phyloP scores from a whole-genome alignment of 2,797 vertebrate genomes.

The Fistularia commersonii region DNA sequence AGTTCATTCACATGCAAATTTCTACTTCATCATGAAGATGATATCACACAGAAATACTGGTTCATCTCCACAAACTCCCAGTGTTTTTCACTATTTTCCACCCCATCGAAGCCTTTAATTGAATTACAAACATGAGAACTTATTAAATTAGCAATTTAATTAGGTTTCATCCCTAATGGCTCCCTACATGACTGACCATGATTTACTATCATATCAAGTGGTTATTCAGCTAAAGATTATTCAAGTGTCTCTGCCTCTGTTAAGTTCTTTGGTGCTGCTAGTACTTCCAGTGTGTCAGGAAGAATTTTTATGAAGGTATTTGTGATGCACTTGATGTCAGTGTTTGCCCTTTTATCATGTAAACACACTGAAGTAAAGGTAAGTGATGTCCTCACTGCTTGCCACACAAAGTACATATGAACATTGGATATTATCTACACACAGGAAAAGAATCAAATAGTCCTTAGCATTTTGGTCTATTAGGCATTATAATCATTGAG shows the following conservation, averaged over 20 bases:
- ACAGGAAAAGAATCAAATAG: too few species aligned
- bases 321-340: too few species aligned
- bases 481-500: too few species aligned
- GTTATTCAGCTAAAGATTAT: constrained; percentile 7
- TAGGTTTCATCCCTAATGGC: constrained; percentile 10
- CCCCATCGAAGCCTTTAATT: constrained; percentile 30
- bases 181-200: neutral
- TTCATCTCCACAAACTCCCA: constrained; percentile 5
- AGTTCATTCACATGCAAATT: neutral
- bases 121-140: constrained; percentile 26
- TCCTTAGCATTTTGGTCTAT: too few species aligned
- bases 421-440: too few species aligned
- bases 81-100: constrained; percentile 2
- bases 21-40: neutral
- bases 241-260: neutral
- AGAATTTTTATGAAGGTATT: too few species aligned
- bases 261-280: neutral
- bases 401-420: too few species aligned
- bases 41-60: neutral
- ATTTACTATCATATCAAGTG: constrained; percentile 5
- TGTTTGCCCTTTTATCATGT: too few species aligned
- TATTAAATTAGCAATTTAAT: constrained; percentile 42
- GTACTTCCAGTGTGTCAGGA: too few species aligned
- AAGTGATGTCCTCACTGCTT: too few species aligned
- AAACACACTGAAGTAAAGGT: too few species aligned